Evolutionary conservation across 2,797 vertebrate genomes (phyloP).

Genomic region (Cephalopachus bancanus): DNA sequence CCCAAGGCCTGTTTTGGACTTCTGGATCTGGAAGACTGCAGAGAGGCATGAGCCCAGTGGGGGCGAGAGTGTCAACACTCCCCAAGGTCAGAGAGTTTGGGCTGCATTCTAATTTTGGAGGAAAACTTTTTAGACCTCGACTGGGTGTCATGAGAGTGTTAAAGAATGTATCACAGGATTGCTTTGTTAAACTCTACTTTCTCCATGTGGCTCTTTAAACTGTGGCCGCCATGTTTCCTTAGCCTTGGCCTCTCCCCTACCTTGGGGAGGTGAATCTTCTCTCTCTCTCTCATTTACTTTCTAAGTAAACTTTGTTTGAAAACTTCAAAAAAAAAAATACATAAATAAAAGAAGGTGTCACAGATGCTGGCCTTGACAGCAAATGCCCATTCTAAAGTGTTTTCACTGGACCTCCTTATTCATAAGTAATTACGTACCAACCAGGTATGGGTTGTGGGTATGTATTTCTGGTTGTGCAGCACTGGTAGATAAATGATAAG

Average conservation of each 20-base stretch:
- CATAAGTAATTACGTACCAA: background rate
- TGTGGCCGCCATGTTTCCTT: too few relatives aligned
- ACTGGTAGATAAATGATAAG: fast-evolving
- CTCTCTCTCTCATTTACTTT: too few relatives aligned
- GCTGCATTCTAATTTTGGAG: fast-evolving
- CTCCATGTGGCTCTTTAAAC: too few relatives aligned
- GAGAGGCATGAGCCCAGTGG: fast-evolving
- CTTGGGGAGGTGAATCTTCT: too few relatives aligned
- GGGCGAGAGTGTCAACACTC: fast-evolving
- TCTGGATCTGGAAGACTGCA: too few relatives aligned
- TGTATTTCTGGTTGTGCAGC: fast-evolving
- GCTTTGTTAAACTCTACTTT: too few relatives aligned
- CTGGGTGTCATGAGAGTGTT: fast-evolving
- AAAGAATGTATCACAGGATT: too few relatives aligned
- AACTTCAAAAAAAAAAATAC: too few relatives aligned
- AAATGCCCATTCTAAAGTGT: background rate
- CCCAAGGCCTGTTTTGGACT: too few relatives aligned
- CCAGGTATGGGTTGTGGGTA: background rate
- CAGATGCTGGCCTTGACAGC: background rate
- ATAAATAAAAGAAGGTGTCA: too few relatives aligned
- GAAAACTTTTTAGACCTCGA: background rate
- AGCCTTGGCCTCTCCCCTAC: too few relatives aligned
- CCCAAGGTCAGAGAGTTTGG: background rate
- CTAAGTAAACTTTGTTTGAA: too few relatives aligned
- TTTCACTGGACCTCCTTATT: background rate